Evolutionary conservation across 2,113 vertebrate species (phyloP).

Genomic region (Macrotis lagotis): DNA sequence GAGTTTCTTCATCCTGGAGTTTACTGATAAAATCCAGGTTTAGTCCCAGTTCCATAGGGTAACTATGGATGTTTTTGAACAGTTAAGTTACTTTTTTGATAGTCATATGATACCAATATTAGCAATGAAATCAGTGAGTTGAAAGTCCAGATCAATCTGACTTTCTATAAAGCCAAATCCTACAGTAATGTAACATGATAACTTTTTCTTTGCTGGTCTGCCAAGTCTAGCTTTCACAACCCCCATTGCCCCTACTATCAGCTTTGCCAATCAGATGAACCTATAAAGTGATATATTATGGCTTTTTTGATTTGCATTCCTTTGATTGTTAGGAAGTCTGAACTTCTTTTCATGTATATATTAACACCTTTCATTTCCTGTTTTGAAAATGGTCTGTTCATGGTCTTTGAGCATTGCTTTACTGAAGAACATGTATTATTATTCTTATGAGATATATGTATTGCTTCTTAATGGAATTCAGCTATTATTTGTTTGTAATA

Average conservation of each 20-base stretch:
- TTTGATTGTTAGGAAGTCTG: too few relatives aligned
- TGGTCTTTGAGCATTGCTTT: too few relatives aligned
- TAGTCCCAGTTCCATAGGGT: neutral
- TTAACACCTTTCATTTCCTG: too few relatives aligned
- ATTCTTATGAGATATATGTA: too few relatives aligned
- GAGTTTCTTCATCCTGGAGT: neutral
- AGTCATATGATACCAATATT: neutral
- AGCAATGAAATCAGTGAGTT: neutral
- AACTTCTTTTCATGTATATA: too few relatives aligned
- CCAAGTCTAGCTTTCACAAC: neutral
- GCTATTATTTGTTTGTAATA: too few relatives aligned
- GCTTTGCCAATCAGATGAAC: neutral
- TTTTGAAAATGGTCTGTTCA: too few relatives aligned
- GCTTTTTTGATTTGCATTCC: too few relatives aligned
- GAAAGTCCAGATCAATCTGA: neutral
- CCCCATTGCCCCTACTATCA: neutral
- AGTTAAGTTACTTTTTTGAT: neutral
- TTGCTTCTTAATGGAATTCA: too few relatives aligned
- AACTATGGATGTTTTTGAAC: neutral
- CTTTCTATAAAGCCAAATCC: too few relatives aligned
- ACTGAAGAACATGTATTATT: too few relatives aligned
- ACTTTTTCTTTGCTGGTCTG: neutral
- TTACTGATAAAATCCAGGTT: neutral
- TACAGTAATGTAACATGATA: neutral
- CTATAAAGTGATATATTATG: neutral